These are phyloP conservation scores for Mareca penelope DNA, from an alignment of 2,797 vertebrate genomes.

Conservation along the genomic window DNA sequence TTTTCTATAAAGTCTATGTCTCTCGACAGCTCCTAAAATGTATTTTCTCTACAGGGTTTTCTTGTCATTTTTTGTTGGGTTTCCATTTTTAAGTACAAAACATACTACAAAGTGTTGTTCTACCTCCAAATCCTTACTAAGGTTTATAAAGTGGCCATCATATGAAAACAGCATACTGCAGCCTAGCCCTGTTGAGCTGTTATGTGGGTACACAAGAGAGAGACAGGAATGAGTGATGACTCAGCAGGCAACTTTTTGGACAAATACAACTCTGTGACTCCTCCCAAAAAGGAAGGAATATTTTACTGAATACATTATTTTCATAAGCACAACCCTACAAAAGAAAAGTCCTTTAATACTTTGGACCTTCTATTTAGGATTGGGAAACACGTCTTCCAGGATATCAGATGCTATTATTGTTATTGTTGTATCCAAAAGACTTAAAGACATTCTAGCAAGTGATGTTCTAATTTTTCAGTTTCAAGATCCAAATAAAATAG, in stretches of 20 bases:
- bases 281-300: neutral
- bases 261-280: neutral
- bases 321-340: neutral
- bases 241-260: neutral
- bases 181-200: neutral
- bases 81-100: neutral
- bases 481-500: neutral
- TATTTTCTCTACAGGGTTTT: neutral
- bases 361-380: neutral
- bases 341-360: neutral
- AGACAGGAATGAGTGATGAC: neutral
- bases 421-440: neutral
- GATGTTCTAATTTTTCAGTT: neutral
- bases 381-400: neutral
- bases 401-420: neutral
- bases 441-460: neutral
- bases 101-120: neutral
- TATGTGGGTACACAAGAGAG: neutral
- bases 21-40: neutral
- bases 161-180: neutral
- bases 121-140: neutral
- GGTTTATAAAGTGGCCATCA: neutral
- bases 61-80: neutral
- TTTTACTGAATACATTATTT: neutral
- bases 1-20: neutral